Conservation (phyloP, 1,140 invertebrate species). For the Paracyclopina nana region DNA sequence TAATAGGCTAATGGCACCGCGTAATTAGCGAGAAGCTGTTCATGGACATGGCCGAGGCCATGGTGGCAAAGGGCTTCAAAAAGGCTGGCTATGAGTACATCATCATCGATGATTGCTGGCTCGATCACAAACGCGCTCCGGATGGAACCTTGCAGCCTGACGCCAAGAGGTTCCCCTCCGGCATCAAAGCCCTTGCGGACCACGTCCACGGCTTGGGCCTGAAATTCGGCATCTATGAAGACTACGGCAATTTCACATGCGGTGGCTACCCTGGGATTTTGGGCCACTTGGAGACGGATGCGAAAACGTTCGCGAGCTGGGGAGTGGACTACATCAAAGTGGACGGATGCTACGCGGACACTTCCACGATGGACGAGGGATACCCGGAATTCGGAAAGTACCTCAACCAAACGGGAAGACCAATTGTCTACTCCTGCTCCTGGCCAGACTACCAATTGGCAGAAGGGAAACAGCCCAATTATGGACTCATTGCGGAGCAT, state of each 20-base stretch:
- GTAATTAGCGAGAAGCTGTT: constrained; percentile 81
- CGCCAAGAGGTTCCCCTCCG: constrained; percentile 64
- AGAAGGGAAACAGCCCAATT: constrained; percentile 28
- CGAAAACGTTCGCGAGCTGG: constrained; percentile 39
- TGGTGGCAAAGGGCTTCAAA: constrained; percentile 70
- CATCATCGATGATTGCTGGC: constrained; percentile 90
- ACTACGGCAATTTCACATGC: constrained; percentile 37
- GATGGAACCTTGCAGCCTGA: constrained; percentile 64
- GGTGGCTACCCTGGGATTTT: constrained; percentile 37
- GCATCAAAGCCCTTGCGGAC: constrained; percentile 67
- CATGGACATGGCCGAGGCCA: constrained; percentile 69
- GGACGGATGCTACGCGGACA: constrained; percentile 36
- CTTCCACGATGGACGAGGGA: constrained; percentile 30
- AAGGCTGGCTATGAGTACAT: constrained; percentile 75
- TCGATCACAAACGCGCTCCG: constrained; percentile 51
- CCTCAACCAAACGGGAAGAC: constrained; percentile 53
- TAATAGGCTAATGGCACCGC: no score
- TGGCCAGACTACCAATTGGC: constrained; percentile 58
- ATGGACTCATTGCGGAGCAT: constrained; percentile 28
- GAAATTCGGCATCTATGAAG: constrained; percentile 39
- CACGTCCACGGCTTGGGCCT: constrained; percentile 45
- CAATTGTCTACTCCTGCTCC: constrained; percentile 69
- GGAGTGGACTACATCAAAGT: constrained; percentile 38
- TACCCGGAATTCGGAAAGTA: constrained; percentile 48
- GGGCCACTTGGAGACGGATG: constrained; percentile 32